phyloP scores from a whole-genome alignment of 2,888 invertebrate genomes.

The Eilema depressum region DNA sequence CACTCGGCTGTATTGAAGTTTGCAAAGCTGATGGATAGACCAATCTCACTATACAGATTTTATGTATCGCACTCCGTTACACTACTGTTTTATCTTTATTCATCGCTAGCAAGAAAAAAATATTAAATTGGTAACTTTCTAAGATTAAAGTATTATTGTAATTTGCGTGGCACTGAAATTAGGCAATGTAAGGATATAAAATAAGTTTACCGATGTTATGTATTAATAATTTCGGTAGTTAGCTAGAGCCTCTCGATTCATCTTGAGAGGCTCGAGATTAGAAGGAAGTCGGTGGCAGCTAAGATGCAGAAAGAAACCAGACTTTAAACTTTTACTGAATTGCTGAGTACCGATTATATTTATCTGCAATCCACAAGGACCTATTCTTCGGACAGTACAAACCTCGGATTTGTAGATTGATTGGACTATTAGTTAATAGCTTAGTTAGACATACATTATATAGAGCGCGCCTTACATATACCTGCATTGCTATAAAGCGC shows the following conservation, averaged over 20 bases:
- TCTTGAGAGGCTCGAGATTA: too few species aligned
- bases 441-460: too few species aligned
- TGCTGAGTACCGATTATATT: too few species aligned
- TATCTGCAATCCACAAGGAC: neutral
- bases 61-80: neutral
- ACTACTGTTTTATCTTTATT: neutral
- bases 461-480: too few species aligned
- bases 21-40: neutral
- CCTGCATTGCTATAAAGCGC: too few species aligned
- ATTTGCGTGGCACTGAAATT: neutral
- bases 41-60: slow-evolving; percentile 5
- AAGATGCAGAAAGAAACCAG: neutral
- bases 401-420: too few species aligned
- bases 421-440: too few species aligned
- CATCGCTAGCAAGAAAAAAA: neutral
- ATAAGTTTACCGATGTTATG: neutral
- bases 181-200: neutral
- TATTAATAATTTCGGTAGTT: too few species aligned
- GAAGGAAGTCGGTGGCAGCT: neutral
- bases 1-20: slow-evolving; percentile 60
- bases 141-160: neutral
- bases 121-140: neutral
- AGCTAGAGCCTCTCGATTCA: neutral
- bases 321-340: neutral
- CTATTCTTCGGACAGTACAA: too few species aligned